Percentiles rank a stretch among this genome's conserved stretches.
Conservation (phyloP, 2,888 invertebrate species). For the Drosophila glabriapex region DNA sequence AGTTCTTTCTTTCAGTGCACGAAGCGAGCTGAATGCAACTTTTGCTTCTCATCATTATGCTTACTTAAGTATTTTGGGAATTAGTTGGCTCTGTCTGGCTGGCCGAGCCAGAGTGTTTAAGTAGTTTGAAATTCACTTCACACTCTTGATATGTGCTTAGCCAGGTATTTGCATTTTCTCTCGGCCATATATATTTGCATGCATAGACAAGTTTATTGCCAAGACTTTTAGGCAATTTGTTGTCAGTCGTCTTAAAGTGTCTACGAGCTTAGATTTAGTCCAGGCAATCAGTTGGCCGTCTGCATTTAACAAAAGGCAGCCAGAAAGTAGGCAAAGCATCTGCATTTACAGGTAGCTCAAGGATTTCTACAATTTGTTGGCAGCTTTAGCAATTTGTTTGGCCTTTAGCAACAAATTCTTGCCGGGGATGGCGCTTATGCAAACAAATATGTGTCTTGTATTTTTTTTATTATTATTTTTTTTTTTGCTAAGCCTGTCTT, state of each 20-base stretch:
- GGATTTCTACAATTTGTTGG: conserved; percentile 56
- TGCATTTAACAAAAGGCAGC: conserved; percentile 22
- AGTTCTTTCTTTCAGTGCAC: conserved; percentile 3
- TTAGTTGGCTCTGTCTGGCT: conserved; percentile 8
- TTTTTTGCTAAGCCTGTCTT: conserved; percentile 43
- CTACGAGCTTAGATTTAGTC: background rate
- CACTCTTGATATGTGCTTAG: conserved; percentile 4
- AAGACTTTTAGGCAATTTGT: conserved; percentile 22
- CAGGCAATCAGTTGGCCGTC: conserved; percentile 31
- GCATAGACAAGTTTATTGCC: conserved; percentile 8
- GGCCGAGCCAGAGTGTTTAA: conserved; percentile 9
- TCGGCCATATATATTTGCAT: background rate
- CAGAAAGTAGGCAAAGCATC: conserved; percentile 19
- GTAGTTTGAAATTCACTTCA: conserved; percentile 1
- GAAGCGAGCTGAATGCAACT: conserved; percentile 13
- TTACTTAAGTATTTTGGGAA: conserved; percentile 20
- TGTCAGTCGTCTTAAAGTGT: conserved; percentile 34
- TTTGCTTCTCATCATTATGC: conserved; percentile 14
- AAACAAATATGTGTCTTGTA: conserved; percentile 46
- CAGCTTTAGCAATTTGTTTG: conserved; percentile 53
- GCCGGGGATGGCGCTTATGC: conserved; percentile 14
- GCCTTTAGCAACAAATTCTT: conserved; percentile 32
- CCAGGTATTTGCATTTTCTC: conserved; percentile 21
- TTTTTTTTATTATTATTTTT: conserved; percentile 5
- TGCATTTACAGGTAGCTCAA: conserved; percentile 28